Conservation (phyloP, 1,140 invertebrate species). For the Aphelinus atriplicis region DNA sequence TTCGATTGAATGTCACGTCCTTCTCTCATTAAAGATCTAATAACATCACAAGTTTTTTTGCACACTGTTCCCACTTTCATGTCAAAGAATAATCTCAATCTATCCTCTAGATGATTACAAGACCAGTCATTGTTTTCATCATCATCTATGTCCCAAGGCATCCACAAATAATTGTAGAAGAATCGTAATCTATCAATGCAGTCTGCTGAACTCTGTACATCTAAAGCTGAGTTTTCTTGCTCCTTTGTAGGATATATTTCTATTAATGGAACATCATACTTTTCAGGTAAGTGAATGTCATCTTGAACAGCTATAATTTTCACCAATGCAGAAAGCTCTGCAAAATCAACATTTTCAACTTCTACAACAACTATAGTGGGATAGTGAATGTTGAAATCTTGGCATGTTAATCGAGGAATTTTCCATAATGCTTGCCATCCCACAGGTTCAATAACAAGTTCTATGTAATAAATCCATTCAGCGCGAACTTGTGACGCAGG, state of each 20-base stretch:
- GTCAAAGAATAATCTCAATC: constrained; percentile 69
- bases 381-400: constrained; percentile 69
- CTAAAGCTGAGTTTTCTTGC: constrained; percentile 67
- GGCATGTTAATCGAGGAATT: constrained; percentile 69
- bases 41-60: constrained; percentile 66
- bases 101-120: constrained; percentile 66
- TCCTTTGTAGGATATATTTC: constrained; percentile 70
- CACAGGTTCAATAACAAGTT: constrained; percentile 68
- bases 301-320: constrained; percentile 71
- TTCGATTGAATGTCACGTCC: constrained; percentile 66
- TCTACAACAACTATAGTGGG: constrained; percentile 70
- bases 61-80: constrained; percentile 66
- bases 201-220: constrained; percentile 62
- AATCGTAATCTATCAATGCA: constrained; percentile 66
- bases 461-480: constrained; percentile 70
- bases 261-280: constrained; percentile 67
- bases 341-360: constrained; percentile 65
- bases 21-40: constrained; percentile 69
- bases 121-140: constrained; percentile 70
- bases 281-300: constrained; percentile 69
- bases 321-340: constrained; percentile 65
- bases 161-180: constrained; percentile 71
- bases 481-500: constrained; percentile 65
- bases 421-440: constrained; percentile 75
- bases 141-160: constrained; percentile 73